phyloP scores from a whole-genome alignment of 2,888 invertebrate genomes.

The Melanostoma scalare region DNA sequence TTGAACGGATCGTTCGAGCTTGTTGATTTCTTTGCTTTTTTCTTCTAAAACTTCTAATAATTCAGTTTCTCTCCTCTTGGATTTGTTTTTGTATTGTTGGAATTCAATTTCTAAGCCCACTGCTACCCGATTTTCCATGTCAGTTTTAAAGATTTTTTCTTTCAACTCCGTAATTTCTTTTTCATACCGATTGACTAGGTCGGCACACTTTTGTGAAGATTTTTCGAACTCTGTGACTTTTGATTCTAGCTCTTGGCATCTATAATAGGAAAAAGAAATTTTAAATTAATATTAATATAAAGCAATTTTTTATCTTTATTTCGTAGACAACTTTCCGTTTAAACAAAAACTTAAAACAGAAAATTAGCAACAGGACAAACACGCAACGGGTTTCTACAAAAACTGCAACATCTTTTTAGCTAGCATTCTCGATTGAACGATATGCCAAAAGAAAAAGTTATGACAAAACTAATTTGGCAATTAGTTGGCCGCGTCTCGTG shows the following conservation, averaged over 20 bases:
- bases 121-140: conserved; percentile 78
- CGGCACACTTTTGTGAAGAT: conserved; percentile 77
- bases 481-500: no score
- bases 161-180: conserved; percentile 78
- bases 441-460: no score
- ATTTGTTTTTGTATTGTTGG: conserved; percentile 83
- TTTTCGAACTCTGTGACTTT: conserved; percentile 57
- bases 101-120: conserved; percentile 83
- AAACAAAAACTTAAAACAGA: no score
- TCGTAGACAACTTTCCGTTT: no score
- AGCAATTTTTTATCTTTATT: no score
- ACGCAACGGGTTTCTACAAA: no score
- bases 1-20: conserved; percentile 75
- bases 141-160: conserved; percentile 74
- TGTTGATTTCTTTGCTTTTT: conserved; percentile 75
- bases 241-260: conserved; percentile 60
- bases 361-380: no score
- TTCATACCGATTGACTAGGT: conserved; percentile 82
- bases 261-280: conserved; percentile 41
- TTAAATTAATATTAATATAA: background rate
- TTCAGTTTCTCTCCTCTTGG: conserved; percentile 84
- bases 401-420: no score
- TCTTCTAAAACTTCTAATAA: conserved; percentile 83
- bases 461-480: no score
- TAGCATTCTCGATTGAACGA: no score